These are phyloP conservation scores for Malaclemys terrapin DNA, from an alignment of 2,113 vertebrate species.

Conservation along the genomic window DNA sequence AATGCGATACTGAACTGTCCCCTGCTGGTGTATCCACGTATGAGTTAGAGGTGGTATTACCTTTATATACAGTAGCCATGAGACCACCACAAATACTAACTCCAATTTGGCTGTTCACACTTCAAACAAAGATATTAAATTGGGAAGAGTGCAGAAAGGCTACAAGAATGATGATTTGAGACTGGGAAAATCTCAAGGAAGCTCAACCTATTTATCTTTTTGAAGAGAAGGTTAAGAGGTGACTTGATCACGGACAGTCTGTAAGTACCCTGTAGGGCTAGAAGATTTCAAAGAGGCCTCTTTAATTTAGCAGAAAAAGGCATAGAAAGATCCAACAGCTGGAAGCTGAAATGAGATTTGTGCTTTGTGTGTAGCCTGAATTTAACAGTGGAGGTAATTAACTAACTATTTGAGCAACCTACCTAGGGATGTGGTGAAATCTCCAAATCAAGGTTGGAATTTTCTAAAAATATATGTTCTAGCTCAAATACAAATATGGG, in stretches of 20 bases:
- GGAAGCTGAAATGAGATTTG: not conserved
- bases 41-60: not conserved
- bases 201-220: not conserved
- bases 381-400: not conserved
- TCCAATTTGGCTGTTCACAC: not conserved
- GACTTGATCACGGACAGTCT: accelerated
- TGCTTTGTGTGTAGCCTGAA: not conserved
- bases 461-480: not conserved
- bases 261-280: accelerated
- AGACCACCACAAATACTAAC: not conserved
- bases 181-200: not conserved
- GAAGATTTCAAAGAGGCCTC: not conserved
- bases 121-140: not conserved
- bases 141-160: not conserved
- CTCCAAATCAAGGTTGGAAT: not conserved
- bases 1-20: too few species aligned
- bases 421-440: not conserved
- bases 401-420: not conserved
- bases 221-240: not conserved
- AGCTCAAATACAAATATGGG: not conserved
- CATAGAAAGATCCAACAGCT: accelerated
- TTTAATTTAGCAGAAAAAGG: not conserved
- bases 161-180: not conserved
- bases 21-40: too few species aligned
- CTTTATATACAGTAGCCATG: not conserved